phyloP scores from a whole-genome alignment of 1,140 invertebrate species.

The Druon quercuslanigerum region DNA sequence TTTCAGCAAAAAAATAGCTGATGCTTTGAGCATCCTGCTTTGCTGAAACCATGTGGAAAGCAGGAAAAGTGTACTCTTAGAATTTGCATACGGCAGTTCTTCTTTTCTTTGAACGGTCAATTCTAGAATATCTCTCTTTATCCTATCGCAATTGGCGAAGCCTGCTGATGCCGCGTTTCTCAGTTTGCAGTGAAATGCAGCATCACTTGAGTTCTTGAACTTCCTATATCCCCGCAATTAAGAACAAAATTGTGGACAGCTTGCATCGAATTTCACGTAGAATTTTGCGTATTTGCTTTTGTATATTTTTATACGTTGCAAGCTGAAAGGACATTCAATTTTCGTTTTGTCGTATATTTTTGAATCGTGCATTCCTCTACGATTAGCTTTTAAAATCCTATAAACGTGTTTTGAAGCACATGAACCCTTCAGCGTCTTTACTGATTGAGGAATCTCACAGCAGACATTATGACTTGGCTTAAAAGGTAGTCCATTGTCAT shows the following conservation, averaged over 20 bases:
- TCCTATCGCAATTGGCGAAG: background rate
- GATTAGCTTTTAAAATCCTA: background rate
- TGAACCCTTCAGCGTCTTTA: background rate
- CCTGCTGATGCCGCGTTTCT: background rate
- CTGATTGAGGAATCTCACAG: background rate
- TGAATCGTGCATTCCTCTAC: background rate
- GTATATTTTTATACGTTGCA: background rate
- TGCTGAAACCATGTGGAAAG: background rate
- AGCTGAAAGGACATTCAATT: background rate
- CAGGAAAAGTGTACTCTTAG: background rate
- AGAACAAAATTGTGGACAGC: background rate
- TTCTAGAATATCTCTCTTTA: background rate
- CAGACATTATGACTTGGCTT: background rate
- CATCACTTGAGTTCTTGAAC: background rate
- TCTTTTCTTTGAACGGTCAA: background rate
- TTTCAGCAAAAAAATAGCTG: background rate
- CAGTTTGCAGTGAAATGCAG: background rate
- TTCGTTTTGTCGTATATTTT: background rate
- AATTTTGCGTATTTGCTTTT: background rate
- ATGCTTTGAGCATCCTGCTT: background rate
- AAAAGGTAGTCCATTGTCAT: background rate
- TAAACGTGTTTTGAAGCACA: background rate
- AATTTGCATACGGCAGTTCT: background rate
- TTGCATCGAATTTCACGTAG: background rate
- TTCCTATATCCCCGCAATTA: background rate